A percentile compares a stretch with the other conserved stretches of the same genome.
Evolutionary conservation across 2,113 vertebrate species (phyloP).

Genomic region (Cricetomys ansorgei): DNA sequence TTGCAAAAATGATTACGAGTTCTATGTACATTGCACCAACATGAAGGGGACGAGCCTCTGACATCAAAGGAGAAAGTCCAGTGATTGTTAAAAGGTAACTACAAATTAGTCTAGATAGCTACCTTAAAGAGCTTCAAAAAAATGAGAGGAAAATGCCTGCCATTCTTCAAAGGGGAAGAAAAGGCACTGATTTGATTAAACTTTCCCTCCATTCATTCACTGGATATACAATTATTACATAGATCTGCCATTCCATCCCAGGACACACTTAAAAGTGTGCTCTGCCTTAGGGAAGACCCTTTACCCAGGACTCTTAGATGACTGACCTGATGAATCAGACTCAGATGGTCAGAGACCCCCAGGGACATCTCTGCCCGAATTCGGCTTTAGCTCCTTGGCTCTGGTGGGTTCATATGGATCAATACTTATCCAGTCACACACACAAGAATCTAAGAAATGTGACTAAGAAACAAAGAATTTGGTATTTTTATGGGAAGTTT

Average conservation of each 20-base stretch:
- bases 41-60: background rate
- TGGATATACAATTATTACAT: background rate
- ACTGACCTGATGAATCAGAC: background rate
- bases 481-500: background rate
- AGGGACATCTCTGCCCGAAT: background rate
- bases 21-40: background rate
- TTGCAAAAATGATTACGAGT: constrained; percentile 10
- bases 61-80: constrained; percentile 14
- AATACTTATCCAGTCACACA: background rate
- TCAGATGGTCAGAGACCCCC: background rate
- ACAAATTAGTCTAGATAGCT: background rate
- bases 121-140: background rate
- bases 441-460: background rate
- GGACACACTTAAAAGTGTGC: background rate
- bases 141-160: background rate
- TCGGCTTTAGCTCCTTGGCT: background rate
- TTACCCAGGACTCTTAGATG: background rate
- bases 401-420: background rate
- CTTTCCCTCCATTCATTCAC: background rate
- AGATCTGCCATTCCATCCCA: background rate
- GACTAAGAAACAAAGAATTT: background rate
- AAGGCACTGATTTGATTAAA: background rate
- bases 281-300: background rate
- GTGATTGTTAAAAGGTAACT: background rate
- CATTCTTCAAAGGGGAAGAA: background rate